Percentiles rank a stretch among this genome's conserved stretches.
Conservation (phyloP, 2,888 invertebrate species). For the Lasioglossum marginatum region DNA sequence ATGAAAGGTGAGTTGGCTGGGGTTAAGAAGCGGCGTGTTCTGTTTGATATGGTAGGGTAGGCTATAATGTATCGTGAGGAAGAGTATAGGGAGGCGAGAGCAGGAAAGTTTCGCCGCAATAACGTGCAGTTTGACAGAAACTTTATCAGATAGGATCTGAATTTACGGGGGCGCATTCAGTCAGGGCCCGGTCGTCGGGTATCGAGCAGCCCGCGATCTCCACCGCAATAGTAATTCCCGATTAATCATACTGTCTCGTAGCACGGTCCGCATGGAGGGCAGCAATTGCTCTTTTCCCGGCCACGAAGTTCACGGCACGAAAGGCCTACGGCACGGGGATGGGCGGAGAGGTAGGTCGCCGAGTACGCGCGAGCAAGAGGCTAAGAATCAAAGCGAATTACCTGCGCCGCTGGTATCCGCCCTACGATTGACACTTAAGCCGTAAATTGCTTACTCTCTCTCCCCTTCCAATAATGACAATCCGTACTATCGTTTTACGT, state of each 20-base stretch:
- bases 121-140: slow-evolving; percentile 11
- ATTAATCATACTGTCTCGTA: slow-evolving; percentile 6
- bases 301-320: slow-evolving; percentile 8
- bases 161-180: slow-evolving; percentile 1
- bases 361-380: slow-evolving; percentile 8
- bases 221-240: not conserved
- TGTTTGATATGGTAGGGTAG: not conserved
- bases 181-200: not conserved
- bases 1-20: not conserved
- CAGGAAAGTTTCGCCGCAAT: not conserved
- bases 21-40: not conserved
- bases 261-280: not conserved
- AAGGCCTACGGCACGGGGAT: not conserved
- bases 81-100: not conserved
- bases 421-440: slow-evolving; percentile 54
- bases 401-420: slow-evolving; percentile 33
- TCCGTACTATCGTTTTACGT: slow-evolving; percentile 32
- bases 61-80: not conserved
- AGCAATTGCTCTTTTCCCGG: slow-evolving; percentile 22
- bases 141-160: slow-evolving; percentile 9
- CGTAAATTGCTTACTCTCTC: slow-evolving; percentile 47
- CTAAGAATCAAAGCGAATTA: slow-evolving; percentile 53
- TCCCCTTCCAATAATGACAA: slow-evolving; percentile 48
- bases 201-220: not conserved
- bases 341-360: not conserved